Base-by-base conservation (phyloP, 2,888 invertebrate species). In the Lacanobia oleracea region DNA sequence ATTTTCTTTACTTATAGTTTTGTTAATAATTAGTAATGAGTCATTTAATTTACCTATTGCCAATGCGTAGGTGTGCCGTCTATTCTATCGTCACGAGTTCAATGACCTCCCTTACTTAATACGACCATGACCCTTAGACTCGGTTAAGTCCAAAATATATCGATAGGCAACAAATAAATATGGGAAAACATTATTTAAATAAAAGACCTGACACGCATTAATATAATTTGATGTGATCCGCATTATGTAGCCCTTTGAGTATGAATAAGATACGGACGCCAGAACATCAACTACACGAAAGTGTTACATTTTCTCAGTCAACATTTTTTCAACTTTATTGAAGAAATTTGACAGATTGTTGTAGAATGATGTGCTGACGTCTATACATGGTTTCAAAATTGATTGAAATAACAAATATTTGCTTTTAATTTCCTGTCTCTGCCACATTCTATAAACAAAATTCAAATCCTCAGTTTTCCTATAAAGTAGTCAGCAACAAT, bases 71-170 rank as follows among this genome's bases (percentile, higher is more conserved):
- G 57, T 37, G 57, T 10, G 48, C 5, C 37, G 10, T 10, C 10
- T 33, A 33, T 23, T 10, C 10, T 33, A 33, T 23, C 10, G 12
- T 45, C 16, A n/a, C n/a, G n/a, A 61, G 74, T 16, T 50, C 68
- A 56, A 27, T 77, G 60, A 67, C n/a, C n/a, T 67, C 54, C 10
- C 12, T 50, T 53, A 23, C 18, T 37, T 67, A 23, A 76, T 50
- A 37, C 53, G 60, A 56, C 61, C 76, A 27, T 67, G 54, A 67
- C 51, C 45, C 27, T 12, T 9, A 21, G 21, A 43, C 27, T 50
- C 33, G 21, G 12, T 51, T 50, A 50, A 57, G 14, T 57, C 50
- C 7, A 67, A 27, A 66, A 51, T 40, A 51, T 40, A 14, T 33
- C 2, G 10, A n/a, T 37, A 8, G 33, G 10, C n/a, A 33, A 3